Conservation (phyloP, 2,797 vertebrate species). For the Enteromius anoplus region DNA sequence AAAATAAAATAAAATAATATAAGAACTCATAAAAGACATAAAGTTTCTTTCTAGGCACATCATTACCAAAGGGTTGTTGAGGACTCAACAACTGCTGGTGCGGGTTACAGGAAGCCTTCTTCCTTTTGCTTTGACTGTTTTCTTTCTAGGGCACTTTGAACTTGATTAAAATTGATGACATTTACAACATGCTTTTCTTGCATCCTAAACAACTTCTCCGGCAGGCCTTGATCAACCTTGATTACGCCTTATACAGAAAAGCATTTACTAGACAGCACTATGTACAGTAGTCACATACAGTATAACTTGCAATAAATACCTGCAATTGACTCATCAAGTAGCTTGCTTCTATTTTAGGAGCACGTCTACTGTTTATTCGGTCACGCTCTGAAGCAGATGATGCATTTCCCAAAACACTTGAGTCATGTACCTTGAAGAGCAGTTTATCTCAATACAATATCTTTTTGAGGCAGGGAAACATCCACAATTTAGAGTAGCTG, state of each 20-base stretch:
- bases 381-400: not conserved
- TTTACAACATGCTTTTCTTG: slow-evolving; percentile 32
- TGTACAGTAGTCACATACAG: too few species aligned
- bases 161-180: slow-evolving; percentile 20
- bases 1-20: not conserved
- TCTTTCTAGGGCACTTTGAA: slow-evolving; percentile 17
- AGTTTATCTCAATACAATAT: slow-evolving; percentile 20
- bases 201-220: slow-evolving; percentile 14
- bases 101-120: not conserved
- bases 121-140: slow-evolving; percentile 20
- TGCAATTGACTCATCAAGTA: not conserved
- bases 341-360: not conserved
- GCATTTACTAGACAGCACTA: not conserved
- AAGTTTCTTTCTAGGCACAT: not conserved
- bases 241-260: not conserved
- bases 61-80: not conserved
- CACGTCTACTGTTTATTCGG: not conserved
- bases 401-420: not conserved
- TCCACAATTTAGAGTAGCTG: not conserved
- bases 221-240: not conserved
- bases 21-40: not conserved
- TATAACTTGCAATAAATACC: not conserved
- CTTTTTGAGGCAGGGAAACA: not conserved
- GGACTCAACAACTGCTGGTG: not conserved
- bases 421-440: slow-evolving; percentile 21